Conservation (phyloP, 2,888 invertebrate species). For the Camptogramma bilineatum region DNA sequence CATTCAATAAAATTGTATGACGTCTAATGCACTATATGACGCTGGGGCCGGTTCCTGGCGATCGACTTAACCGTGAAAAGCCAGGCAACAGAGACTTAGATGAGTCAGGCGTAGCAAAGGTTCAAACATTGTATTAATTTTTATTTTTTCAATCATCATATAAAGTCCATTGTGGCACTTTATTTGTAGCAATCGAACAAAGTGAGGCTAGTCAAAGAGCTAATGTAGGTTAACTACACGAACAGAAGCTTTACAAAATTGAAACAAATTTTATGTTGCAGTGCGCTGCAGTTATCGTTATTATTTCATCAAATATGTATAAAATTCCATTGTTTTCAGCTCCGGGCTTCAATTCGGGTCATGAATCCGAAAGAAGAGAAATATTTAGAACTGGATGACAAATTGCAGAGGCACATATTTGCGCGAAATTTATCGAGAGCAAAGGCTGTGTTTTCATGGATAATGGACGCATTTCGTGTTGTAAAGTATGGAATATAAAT, state of each 20-base stretch:
- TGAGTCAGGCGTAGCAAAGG: too few species aligned
- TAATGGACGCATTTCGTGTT: conserved; percentile 92
- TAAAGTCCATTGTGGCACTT: too few species aligned
- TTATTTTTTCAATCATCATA: too few species aligned
- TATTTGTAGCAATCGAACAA: not conserved
- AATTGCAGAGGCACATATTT: conserved; percentile 96
- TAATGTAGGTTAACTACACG: not conserved
- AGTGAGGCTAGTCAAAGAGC: not conserved
- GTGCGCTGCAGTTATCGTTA: conserved; percentile 1
- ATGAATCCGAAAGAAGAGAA: conserved; percentile 97
- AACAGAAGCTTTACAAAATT: not conserved
- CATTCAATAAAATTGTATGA: too few species aligned
- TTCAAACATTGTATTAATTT: too few species aligned
- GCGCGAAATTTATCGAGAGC: conserved; percentile 94
- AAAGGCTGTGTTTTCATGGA: conserved; percentile 92
- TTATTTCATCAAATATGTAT: conserved; percentile 23
- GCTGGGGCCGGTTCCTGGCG: too few species aligned
- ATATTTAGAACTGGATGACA: conserved; percentile 93
- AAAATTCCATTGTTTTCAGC: conserved; percentile 50
- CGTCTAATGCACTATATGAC: too few species aligned
- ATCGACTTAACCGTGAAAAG: too few species aligned
- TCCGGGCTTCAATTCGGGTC: conserved; percentile 92
- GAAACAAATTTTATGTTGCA: not conserved
- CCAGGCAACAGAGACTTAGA: too few species aligned
- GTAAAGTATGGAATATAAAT: conserved; percentile 87